Percentiles rank a stretch among this genome's conserved stretches.
Evolutionary conservation across 2,888 invertebrate species (phyloP).

Genomic region (Caenorhabditis wallacei): DNA sequence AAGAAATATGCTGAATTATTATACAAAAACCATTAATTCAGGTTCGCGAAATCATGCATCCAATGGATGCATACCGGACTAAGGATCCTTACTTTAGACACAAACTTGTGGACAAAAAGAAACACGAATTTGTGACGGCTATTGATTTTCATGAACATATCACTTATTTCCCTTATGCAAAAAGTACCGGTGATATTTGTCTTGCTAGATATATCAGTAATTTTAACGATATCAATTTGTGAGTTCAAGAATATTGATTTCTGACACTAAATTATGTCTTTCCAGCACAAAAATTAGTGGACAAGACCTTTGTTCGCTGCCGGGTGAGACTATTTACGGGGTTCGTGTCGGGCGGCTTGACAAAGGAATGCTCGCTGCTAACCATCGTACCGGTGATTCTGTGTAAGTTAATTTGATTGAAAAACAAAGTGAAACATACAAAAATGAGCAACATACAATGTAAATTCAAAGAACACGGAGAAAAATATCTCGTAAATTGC

Average conservation of each 20-base stretch:
- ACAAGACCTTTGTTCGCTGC: conserved; percentile 46
- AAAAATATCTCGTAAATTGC: too few species aligned
- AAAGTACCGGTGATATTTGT: conserved; percentile 53
- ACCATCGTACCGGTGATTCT: conserved; percentile 44
- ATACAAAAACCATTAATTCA: conserved; percentile 10
- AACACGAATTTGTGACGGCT: conserved; percentile 51
- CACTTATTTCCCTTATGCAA: conserved; percentile 59
- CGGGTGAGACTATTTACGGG: conserved; percentile 44
- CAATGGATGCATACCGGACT: conserved; percentile 40
- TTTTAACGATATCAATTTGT: conserved; percentile 64
- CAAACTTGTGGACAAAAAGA: conserved; percentile 35
- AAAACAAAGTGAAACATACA: too few species aligned
- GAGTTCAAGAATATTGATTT: conserved; percentile 6
- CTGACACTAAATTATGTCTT: background rate
- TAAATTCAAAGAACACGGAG: too few species aligned
- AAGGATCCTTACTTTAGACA: conserved; percentile 44
- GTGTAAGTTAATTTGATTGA: conserved; percentile 32
- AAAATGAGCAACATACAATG: background rate
- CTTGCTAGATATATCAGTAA: conserved; percentile 60
- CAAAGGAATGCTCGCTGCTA: conserved; percentile 50
- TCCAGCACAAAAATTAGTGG: conserved; percentile 60
- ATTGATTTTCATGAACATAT: conserved; percentile 62
- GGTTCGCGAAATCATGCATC: conserved; percentile 52
- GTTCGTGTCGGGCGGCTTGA: conserved; percentile 47
- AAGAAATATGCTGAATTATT: background rate